phyloP scores from a whole-genome alignment of 2,113 vertebrate genomes.

The Agapornis roseicollis region DNA sequence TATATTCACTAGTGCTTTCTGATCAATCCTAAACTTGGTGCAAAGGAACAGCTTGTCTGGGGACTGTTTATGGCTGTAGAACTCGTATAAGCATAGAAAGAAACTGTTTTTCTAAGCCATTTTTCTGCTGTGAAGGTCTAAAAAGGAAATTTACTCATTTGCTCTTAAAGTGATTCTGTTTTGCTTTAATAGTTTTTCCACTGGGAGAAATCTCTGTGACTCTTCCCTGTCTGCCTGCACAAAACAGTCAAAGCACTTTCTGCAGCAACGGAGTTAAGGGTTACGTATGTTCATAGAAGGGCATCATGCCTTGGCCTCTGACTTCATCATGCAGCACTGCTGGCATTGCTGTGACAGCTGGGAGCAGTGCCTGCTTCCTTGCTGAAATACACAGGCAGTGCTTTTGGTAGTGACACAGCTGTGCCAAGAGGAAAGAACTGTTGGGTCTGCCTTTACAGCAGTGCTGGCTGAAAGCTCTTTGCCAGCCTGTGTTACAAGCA shows the following conservation, averaged over 20 bases:
- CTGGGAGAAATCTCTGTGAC: neutral
- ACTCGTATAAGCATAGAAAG: neutral
- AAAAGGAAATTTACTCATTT: neutral
- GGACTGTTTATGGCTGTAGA: neutral
- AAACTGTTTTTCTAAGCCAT: neutral
- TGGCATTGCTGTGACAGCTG: neutral
- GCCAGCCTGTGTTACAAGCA: neutral
- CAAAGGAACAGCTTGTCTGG: neutral
- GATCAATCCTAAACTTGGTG: neutral
- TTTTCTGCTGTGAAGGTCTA: neutral
- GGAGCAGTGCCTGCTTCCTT: accelerated
- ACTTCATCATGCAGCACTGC: accelerated
- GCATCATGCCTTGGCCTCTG: neutral
- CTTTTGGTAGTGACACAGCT: neutral
- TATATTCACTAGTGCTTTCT: neutral
- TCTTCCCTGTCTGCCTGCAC: neutral
- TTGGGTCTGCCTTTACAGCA: neutral
- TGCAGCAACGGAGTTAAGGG: neutral
- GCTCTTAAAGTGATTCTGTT: neutral
- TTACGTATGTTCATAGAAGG: accelerated
- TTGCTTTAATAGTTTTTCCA: neutral
- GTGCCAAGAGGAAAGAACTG: neutral
- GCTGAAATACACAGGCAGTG: accelerated
- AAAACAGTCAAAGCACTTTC: neutral
- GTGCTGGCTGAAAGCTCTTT: neutral